Base-by-base conservation (phyloP, 1,140 invertebrate genomes). In the Saccostrea glomerata region DNA sequence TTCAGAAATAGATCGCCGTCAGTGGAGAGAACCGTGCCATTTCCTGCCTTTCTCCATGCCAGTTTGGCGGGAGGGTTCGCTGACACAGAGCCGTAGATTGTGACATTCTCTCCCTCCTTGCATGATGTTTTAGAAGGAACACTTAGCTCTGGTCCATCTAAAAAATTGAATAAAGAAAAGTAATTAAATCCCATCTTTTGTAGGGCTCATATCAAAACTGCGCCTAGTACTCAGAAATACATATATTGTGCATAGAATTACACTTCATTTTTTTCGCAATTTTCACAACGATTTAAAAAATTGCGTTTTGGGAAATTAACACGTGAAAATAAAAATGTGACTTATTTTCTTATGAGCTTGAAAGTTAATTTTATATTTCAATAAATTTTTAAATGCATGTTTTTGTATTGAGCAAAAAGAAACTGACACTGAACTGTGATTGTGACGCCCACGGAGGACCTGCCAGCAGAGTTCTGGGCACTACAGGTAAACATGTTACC, bases 371-470 rank as follows among this genome's bases (percentile, higher is more conserved):
- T 47, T 47, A 47, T 0, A 47, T 47, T 47, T 47, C 5, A 6
- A 47, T 6, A 47, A 47, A 47, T 47, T 47, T 47, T 9, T 47
- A 9, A 47, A 9, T 47, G 9, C 47, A 47, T 47, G 47, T 47
- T 7, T 9, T 47, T 47, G 47, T 47, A 2, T 47, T 47, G 2
- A 47, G 30, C 30, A 36, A 36, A 36, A 30, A 13, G 15, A 77
- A 23, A 77, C 70, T 25, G 23, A 77, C 70, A 77, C 70, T 77
- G 70, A 25, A 77, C 70, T 13, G 23, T 77, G 30, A 77, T 25
- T 15, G 11, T 12, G 70, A 77, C 70, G 4, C 3, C 0, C 9
- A 30, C 11, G 2, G 0, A 36, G 70, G 70, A 77, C 2, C 15
- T 77, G 70, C 70, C 25, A 4, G 4, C 70, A 25, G 30, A 77